Evolutionary conservation across 2,797 vertebrate genomes (phyloP).

Genomic region (Knipowitschia caucasica): DNA sequence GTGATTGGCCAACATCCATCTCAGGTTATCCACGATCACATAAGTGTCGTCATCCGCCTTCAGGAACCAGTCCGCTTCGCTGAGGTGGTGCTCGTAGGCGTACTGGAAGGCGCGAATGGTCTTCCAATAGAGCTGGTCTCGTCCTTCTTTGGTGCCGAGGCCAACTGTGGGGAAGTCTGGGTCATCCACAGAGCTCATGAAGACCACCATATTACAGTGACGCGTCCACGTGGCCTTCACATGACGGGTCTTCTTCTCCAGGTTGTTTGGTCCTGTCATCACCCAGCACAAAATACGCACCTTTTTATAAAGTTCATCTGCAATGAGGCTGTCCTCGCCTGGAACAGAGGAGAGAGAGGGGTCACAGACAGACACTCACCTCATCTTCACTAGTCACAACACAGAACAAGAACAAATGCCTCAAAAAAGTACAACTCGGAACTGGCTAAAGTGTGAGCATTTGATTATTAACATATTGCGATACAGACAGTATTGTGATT

Average conservation of each 20-base stretch:
- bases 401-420: too few species aligned
- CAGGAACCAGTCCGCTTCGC: constrained; percentile 77
- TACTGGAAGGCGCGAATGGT: constrained; percentile 86
- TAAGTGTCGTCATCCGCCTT: constrained; percentile 80
- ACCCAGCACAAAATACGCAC: constrained; percentile 85
- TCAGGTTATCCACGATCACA: constrained; percentile 78
- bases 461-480: too few species aligned
- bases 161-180: constrained; percentile 76
- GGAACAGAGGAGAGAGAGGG: constrained; percentile 18
- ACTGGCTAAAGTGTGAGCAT: too few species aligned
- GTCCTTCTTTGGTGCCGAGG: constrained; percentile 77
- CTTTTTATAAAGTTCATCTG: constrained; percentile 71
- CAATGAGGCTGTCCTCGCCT: constrained; percentile 69
- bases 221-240: constrained; percentile 81
- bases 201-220: constrained; percentile 79
- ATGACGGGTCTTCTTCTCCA: constrained; percentile 75
- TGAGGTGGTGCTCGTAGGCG: constrained; percentile 67
- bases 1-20: constrained; percentile 75
- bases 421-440: too few species aligned
- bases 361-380: too few species aligned
- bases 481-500: too few species aligned
- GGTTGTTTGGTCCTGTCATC: constrained; percentile 80
- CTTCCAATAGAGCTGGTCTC: constrained; percentile 81
- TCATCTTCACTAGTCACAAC: too few species aligned
- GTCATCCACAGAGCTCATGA: constrained; percentile 81